A percentile compares a stretch with the other conserved stretches of the same genome.
These are phyloP conservation scores for Hypomecis atomaria DNA, from an alignment of 2,888 invertebrate genomes.

Conservation along the genomic window DNA sequence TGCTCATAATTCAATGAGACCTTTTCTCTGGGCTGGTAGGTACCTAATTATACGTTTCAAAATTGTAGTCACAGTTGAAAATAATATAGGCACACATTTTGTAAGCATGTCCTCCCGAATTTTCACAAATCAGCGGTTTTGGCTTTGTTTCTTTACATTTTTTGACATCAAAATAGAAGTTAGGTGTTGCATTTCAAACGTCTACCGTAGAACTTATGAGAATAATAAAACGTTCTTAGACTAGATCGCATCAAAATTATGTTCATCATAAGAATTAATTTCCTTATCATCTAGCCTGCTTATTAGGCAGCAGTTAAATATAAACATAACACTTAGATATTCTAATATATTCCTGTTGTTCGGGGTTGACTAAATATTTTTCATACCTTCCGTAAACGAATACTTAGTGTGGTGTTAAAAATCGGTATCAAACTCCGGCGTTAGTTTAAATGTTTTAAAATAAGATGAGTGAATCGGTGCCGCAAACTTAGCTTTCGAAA, in stretches of 20 bases:
- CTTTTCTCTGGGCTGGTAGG: neutral
- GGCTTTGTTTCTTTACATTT: neutral
- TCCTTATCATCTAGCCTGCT: constrained; percentile 38
- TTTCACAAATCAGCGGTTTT: neutral
- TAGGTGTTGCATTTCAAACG: constrained; percentile 27
- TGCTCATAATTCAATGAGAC: neutral
- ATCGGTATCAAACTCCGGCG: constrained; percentile 13
- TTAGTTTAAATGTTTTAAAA: constrained; percentile 22
- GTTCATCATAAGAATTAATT: constrained; percentile 44
- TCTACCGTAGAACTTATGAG: constrained; percentile 9
- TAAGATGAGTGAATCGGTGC: constrained; percentile 42
- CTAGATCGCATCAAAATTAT: constrained; percentile 37
- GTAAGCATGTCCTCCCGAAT: neutral
- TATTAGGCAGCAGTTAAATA: constrained; percentile 37
- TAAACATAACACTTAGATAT: constrained; percentile 37
- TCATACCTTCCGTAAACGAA: neutral
- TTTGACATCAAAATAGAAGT: neutral
- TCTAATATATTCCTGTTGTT: constrained; percentile 20
- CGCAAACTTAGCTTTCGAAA: constrained; percentile 44
- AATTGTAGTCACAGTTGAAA: constrained; percentile 10
- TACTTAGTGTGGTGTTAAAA: constrained; percentile 17
- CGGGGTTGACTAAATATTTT: constrained; percentile 24
- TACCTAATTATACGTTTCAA: neutral
- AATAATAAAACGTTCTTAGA: constrained; percentile 25
- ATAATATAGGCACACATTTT: neutral